Evolutionary conservation across 2,113 vertebrate species (phyloP).

Genomic region (Grammomys dolichurus): DNA sequence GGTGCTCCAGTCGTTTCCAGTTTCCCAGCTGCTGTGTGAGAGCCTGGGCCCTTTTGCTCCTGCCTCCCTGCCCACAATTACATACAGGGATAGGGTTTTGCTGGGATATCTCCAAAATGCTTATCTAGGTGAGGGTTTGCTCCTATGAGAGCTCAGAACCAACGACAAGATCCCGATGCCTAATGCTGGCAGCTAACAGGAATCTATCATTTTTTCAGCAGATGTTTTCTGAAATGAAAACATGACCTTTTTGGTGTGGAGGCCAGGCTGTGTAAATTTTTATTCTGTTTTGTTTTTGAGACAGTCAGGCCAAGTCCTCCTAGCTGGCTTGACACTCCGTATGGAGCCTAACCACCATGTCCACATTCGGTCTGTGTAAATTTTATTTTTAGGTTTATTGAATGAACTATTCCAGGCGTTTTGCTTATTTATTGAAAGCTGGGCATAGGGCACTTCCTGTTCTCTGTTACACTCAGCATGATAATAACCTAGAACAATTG

Average conservation of each 20-base stretch:
- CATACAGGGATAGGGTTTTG: neutral
- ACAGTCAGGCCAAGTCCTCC: neutral
- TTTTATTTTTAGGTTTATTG: neutral
- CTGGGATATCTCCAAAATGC: neutral
- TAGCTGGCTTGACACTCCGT: neutral
- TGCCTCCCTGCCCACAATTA: neutral
- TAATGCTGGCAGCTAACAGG: too few species aligned
- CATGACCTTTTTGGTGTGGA: neutral
- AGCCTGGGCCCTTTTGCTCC: neutral
- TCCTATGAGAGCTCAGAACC: neutral
- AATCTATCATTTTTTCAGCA: neutral
- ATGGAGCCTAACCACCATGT: neutral
- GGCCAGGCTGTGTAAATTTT: neutral
- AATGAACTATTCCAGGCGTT: neutral
- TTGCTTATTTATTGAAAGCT: neutral
- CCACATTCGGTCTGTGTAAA: neutral
- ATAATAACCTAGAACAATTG: neutral
- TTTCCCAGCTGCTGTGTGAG: too few species aligned
- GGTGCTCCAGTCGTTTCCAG: rapidly evolving
- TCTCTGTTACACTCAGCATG: neutral
- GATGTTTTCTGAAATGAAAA: neutral
- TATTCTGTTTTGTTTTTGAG: neutral
- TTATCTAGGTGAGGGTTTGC: neutral
- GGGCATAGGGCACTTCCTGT: conserved; percentile 4
- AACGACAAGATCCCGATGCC: neutral